Evolutionary conservation across 2,888 invertebrate genomes (phyloP), one percentile per base, ranked within the genome.

Genomic region (Thymelicus lineola): DNA sequence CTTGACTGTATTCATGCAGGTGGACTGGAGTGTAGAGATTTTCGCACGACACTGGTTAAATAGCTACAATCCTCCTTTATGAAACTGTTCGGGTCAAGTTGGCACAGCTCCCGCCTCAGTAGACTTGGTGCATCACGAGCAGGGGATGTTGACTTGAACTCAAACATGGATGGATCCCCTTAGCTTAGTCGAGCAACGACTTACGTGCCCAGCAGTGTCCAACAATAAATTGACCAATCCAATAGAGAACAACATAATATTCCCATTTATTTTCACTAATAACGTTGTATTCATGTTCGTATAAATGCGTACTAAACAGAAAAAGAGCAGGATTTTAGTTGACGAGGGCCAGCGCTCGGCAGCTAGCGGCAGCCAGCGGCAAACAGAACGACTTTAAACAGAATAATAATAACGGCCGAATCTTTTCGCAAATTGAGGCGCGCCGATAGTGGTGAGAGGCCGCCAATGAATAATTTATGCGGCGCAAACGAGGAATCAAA

Each of bases 401-500:
- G 63, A 63, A 63, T 63, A 50, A 53, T 50, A 50, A 58, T 58
- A 58, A 58, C 15, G 12, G n/a, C 15, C 46, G 35, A 70, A 72
- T 73, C 70, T 70, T 70, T 65, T 50, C 55, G 48, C 61, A 55
- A 72, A 74, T 74, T 72, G 71, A 72, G 36, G 60, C 71, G 46
- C 66, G 71, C 62, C 69, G 70, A 74, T 74, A 38, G 4, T 38
- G 38, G 9, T 0, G 10, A 73, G 74, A 73, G 74, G 73, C 67
- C 72, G 65, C 45, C 50, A 38, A 66, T 74, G 74, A 79, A 78
- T 77, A 69, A 76, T 74, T 73, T 70, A 75, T 74, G 70, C 72
- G 71, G 66, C 64, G 66, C 71, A 67, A 72, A 73, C 80, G 82
- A 83, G 82, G 84, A 85, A 84, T 85, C 80, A 81, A 75, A 77